phyloP scores from a whole-genome alignment of 2,888 invertebrate species.

The Corbicula japonica region DNA sequence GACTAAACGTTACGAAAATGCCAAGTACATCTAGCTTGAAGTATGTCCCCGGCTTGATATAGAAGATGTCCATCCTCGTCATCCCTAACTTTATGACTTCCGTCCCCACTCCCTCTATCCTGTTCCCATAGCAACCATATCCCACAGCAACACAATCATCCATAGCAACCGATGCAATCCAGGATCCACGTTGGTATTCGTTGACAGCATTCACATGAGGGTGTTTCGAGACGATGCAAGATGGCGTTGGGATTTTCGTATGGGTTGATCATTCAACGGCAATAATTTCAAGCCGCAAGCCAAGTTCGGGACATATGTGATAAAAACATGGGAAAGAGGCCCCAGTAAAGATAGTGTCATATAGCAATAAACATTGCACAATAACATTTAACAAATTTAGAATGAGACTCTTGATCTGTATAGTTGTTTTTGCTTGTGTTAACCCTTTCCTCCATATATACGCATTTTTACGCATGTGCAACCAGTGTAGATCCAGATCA shows the following conservation, averaged over 20 bases:
- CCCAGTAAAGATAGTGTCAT: constrained; percentile 79
- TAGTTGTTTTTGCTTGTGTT: too few species aligned
- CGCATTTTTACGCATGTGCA: too few species aligned
- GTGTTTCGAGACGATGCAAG: constrained; percentile 26
- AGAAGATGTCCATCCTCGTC: constrained; percentile 99
- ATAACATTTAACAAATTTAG: too few species aligned
- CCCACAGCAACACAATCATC: constrained; percentile 33
- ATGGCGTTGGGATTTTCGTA: constrained; percentile 45
- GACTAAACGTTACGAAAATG: constrained; percentile 81
- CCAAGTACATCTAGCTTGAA: constrained; percentile 96
- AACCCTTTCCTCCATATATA: too few species aligned
- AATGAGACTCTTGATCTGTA: too few species aligned
- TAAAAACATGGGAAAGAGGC: constrained; percentile 77
- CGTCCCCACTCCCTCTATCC: constrained; percentile 65
- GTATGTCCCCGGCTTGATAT: constrained; percentile 99
- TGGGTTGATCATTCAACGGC: constrained; percentile 53
- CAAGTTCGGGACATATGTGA: constrained; percentile 75
- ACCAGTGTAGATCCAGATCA: too few species aligned
- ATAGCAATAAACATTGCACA: constrained; percentile 43
- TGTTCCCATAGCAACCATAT: constrained; percentile 55
- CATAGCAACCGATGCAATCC: constrained; percentile 32
- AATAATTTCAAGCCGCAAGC: constrained; percentile 69
- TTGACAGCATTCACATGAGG: constrained; percentile 18
- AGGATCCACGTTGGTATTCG: constrained; percentile 1
- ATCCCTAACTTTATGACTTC: constrained; percentile 96